phyloP scores from a whole-genome alignment of 2,113 vertebrate genomes.

The Bos indicus region DNA sequence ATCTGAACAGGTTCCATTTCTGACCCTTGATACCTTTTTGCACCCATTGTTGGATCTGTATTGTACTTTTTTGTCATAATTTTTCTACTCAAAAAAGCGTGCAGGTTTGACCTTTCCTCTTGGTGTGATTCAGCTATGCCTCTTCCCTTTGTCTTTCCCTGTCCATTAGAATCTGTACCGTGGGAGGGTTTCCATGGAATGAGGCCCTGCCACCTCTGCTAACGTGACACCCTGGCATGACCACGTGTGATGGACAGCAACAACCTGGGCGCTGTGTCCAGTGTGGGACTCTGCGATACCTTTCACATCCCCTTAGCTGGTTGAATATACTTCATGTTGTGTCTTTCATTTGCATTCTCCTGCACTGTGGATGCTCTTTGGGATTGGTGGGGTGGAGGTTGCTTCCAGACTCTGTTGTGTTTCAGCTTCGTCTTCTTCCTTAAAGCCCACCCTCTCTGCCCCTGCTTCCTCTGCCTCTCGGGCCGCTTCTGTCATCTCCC shows the following conservation, averaged over 20 bases:
- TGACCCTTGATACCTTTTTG: neutral
- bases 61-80: neutral
- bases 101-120: neutral
- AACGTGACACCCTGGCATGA: neutral
- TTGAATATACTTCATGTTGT: neutral
- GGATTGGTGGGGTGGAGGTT: neutral
- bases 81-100: neutral
- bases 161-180: neutral
- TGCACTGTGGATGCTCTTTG: neutral
- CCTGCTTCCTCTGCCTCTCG: neutral
- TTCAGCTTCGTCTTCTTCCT: neutral
- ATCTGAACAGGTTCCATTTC: neutral
- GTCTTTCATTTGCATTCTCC: neutral
- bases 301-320: neutral
- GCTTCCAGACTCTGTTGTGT: neutral
- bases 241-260: accelerated
- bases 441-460: neutral
- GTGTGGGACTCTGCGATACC: neutral
- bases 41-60: neutral
- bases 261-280: neutral
- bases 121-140: neutral
- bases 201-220: neutral
- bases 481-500: neutral
- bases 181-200: neutral
- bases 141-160: neutral